Base-by-base conservation (phyloP, 1,140 invertebrate species). In the Nasonia longicornis region DNA sequence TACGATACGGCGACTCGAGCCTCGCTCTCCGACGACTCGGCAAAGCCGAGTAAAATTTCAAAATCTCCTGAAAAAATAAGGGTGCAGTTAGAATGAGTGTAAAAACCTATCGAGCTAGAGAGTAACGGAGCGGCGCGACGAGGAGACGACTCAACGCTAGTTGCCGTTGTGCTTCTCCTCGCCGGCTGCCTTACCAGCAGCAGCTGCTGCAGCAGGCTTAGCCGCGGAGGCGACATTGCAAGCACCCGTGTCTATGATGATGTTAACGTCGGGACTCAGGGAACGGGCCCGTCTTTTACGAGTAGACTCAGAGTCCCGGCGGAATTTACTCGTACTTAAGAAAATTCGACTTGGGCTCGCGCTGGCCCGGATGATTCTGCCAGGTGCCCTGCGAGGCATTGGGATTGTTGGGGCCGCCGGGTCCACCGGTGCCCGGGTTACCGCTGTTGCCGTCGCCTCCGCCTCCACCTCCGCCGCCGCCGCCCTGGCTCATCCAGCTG, bases 391-490 rank as follows among this genome's bases (percentile, higher is more conserved):
- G 91, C 58, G 89, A 90, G 0, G 87, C 83, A 69, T 90, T 89
- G 74, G 91, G 91, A 6, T 90, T 91, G 84, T 91, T 90, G 84
- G 91, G 92, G 20, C 90, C 88, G 2, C 89, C 89, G 72, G 89
- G 90, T 12, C 90, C 90, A 29, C 87, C 88, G 79, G 90, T 87
- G 38, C 88, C 90, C 71, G 89, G 89, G 29, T 89, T 90, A 2
- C 88, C 90, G 6, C 89, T 90, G 10, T 89, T 91, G 82, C 91
- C 91, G 85, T 89, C 92, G 89, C 92, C 92, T 90, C 92, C 92
- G 7, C 89, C 91, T 80, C 91, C 92, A 83, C 90, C 92, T 89
- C 92, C 92, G 91, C 92, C 92, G 67, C 88, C 86, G 79, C 87
- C 89, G 80, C 89, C 89, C 73, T 90, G 90, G 31, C 70, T 92